Evolutionary conservation across 2,113 vertebrate genomes (phyloP), one percentile per base, ranked within the genome.

Genomic region (Catagonus wagneri): DNA sequence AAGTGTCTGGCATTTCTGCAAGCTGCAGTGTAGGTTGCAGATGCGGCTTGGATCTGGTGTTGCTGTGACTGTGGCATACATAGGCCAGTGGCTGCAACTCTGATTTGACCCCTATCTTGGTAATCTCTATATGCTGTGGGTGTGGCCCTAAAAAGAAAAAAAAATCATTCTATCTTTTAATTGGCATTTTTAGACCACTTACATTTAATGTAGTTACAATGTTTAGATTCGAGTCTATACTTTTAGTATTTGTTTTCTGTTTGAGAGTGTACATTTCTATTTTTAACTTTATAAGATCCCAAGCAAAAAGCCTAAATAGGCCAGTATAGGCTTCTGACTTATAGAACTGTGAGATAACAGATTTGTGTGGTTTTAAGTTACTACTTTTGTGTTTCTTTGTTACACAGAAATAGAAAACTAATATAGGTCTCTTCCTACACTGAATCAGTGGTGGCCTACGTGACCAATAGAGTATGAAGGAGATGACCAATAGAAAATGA

Each of bases 201-300:
- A 60, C 29, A 80, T 86, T 90, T 58, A 74, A 80, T 86, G 85
- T 58, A 74, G n/a, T 81, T 89, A 75, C 74, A 83, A 23, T 68
- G 13, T 68, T 83, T 27, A 92, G 19, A 83, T 68, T 75, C 83
- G 52, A 7, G 20, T 39, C 71, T 88, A 58, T 52, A 83, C 83
- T 66, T 80, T 88, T 68, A 83, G 19, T 39, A 54, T 52, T 88
- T 74, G 9, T 75, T 75, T 79, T 92, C 36, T 95, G 23, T 83
- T 60, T 36, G 79, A 36, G 50, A 83, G 7, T 68, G 23, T 92
- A 34, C 58, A 4, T 74, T 81, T 95, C 83, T 78, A 12, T 76
- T 76, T 93, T 83, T 1, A 76, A 11, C 27, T 39, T 76, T 61
- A 19, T 60, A 16, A 84, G 36, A 76, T 52, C 52, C 20, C 76